Percentiles rank a stretch among this genome's conserved stretches.
Conservation (phyloP, 1,140 invertebrate genomes). For the Thalassaphorura encarpata region DNA sequence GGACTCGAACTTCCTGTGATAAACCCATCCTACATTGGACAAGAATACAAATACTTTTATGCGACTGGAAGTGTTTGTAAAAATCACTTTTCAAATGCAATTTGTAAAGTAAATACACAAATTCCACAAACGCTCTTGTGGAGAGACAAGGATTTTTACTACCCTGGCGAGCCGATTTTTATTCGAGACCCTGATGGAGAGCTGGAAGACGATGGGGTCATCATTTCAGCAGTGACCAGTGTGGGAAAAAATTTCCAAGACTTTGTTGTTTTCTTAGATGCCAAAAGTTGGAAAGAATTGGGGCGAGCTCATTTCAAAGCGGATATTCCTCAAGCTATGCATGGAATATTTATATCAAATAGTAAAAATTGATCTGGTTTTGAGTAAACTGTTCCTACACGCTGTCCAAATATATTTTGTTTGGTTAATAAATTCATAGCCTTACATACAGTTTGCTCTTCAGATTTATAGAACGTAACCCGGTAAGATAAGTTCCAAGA, state of each 20-base stretch:
- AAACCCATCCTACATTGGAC: constrained; percentile 36
- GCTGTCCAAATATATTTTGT: not conserved
- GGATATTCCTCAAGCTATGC: constrained; percentile 37
- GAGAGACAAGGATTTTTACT: constrained; percentile 31
- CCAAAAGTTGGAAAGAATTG: constrained; percentile 38
- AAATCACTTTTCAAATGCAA: constrained; percentile 12
- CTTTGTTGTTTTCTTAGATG: constrained; percentile 40
- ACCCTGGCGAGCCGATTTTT: constrained; percentile 36
- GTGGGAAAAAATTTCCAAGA: constrained; percentile 31
- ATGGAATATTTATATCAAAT: constrained; percentile 33
- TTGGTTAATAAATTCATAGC: not conserved
- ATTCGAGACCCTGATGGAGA: no score
- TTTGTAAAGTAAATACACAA: constrained; percentile 38
- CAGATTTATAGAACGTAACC: no score
- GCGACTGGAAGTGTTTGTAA: constrained; percentile 17
- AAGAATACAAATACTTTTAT: constrained; percentile 34
- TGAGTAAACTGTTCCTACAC: not conserved
- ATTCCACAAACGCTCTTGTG: constrained; percentile 34
- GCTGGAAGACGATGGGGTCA: constrained; percentile 37
- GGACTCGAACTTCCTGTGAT: constrained; percentile 37
- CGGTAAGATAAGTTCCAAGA: no score
- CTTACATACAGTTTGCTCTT: no score
- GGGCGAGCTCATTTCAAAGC: constrained; percentile 36
- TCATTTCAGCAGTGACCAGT: constrained; percentile 32
- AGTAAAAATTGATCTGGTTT: not conserved